phyloP scores from a whole-genome alignment of 2,797 vertebrate genomes.

The Heteromormyrus szaboi region DNA sequence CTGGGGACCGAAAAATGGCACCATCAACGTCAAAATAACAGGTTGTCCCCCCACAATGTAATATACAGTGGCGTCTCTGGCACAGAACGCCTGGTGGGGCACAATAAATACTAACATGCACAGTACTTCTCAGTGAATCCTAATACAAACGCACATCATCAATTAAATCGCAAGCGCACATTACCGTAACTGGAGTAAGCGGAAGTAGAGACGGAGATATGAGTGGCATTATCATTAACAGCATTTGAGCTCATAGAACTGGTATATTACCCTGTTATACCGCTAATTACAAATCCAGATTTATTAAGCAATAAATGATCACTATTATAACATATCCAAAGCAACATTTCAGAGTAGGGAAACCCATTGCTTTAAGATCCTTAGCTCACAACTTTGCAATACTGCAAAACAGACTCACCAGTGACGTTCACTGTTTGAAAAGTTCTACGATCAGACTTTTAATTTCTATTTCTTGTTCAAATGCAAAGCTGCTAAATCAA shows the following conservation, averaged over 20 bases:
- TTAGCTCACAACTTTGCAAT: background rate
- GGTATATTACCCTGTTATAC: background rate
- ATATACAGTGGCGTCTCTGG: background rate
- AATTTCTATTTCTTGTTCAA: background rate
- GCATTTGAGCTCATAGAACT: background rate
- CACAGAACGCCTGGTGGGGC: background rate
- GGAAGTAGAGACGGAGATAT: background rate
- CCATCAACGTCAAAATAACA: background rate
- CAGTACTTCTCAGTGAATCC: background rate
- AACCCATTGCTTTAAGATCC: background rate
- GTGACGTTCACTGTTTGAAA: background rate
- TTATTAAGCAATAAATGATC: background rate
- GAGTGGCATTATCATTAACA: background rate
- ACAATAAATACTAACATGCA: background rate
- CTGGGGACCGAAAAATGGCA: background rate
- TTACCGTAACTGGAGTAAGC: background rate
- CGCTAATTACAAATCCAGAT: background rate
- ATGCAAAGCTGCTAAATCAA: background rate
- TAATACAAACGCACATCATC: background rate
- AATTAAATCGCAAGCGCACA: background rate
- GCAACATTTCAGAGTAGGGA: background rate
- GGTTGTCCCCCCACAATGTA: background rate
- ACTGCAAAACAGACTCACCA: background rate
- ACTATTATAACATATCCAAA: background rate
- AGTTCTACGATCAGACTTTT: background rate